Evolutionary conservation across 35 echinoderm and acorn worm species (phyloP).

Genomic region (Hemicentrotus pulcherrimus): DNA sequence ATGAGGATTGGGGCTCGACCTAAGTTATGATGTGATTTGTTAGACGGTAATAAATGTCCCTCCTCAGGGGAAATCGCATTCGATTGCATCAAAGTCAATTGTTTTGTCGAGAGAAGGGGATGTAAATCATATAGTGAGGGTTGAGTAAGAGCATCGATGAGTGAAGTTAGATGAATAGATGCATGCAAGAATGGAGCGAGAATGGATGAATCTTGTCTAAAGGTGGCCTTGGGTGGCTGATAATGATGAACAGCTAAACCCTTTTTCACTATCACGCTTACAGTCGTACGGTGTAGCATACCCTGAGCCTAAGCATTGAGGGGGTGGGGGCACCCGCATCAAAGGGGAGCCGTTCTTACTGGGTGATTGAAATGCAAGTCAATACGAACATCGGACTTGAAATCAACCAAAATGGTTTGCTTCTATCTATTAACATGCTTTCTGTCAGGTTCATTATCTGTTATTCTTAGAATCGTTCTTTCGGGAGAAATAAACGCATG

Average conservation of each 20-base stretch:
- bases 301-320: too few species aligned
- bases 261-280: too few species aligned
- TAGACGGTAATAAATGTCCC: background rate
- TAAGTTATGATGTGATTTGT: background rate
- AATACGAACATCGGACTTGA: too few species aligned
- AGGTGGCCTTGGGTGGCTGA: background rate
- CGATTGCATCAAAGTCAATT: constrained; percentile 8
- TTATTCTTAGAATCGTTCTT: too few species aligned
- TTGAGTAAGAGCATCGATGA: background rate
- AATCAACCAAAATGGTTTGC: too few species aligned
- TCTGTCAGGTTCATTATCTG: too few species aligned
- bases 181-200: background rate
- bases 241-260: background rate
- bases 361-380: too few species aligned
- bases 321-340: too few species aligned
- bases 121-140: background rate
- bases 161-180: background rate
- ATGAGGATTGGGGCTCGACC: background rate
- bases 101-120: background rate
- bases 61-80: background rate
- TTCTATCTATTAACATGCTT: too few species aligned
- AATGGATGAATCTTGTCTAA: background rate
- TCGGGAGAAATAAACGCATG: too few species aligned
- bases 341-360: too few species aligned
- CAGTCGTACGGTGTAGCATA: too few species aligned